Conservation (phyloP, 2,888 invertebrate genomes). For the Pasiphila rectangulata region DNA sequence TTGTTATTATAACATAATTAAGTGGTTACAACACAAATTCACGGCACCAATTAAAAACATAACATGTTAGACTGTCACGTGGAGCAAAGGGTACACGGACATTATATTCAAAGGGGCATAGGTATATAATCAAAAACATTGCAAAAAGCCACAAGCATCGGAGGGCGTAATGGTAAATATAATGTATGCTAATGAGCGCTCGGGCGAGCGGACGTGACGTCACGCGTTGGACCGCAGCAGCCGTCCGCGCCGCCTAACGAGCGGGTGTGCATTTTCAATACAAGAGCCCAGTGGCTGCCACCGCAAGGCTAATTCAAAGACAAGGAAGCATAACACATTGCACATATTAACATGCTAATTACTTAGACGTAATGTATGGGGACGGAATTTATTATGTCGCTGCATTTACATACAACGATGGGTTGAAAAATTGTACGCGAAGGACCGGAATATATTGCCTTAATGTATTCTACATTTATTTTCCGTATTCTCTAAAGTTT, state of each 20-base stretch:
- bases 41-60: slow-evolving; percentile 31
- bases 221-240: slow-evolving; percentile 74
- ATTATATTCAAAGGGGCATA: slow-evolving; percentile 42
- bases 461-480: not conserved
- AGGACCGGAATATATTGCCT: slow-evolving; percentile 4
- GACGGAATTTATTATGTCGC: slow-evolving; percentile 17
- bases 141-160: slow-evolving; percentile 64
- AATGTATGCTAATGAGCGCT: slow-evolving; percentile 80
- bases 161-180: slow-evolving; percentile 72
- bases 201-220: slow-evolving; percentile 70
- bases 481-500: not conserved
- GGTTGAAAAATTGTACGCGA: slow-evolving; percentile 8
- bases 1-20: not conserved
- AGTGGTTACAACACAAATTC: not conserved
- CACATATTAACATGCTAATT: slow-evolving; percentile 25
- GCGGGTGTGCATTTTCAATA: slow-evolving; percentile 73
- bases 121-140: slow-evolving; percentile 61
- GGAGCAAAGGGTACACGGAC: slow-evolving; percentile 40
- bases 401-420: slow-evolving; percentile 15
- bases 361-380: slow-evolving; percentile 17
- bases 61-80: slow-evolving; percentile 31
- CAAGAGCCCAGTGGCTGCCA: slow-evolving; percentile 42
- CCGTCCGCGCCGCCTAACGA: slow-evolving; percentile 61
- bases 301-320: slow-evolving; percentile 38
- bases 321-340: slow-evolving; percentile 27